Percentiles rank a stretch among this genome's conserved stretches.
Conservation (phyloP, 2,888 invertebrate genomes). For the Lamellibrachia columna region DNA sequence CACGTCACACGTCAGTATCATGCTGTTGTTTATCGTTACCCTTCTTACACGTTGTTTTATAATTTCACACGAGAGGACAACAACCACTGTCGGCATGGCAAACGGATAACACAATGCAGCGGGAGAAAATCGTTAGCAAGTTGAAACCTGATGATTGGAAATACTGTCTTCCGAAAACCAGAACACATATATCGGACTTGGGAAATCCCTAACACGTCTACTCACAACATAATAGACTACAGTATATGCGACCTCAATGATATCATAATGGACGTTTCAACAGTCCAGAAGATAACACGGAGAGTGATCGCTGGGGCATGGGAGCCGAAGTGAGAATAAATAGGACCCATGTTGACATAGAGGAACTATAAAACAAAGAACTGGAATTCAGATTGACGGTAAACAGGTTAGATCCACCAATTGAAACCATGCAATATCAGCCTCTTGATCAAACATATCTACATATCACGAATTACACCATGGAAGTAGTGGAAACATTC, state of each 20-base stretch:
- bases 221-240: background rate
- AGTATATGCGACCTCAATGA: background rate
- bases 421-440: too few species aligned
- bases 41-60: background rate
- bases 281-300: too few species aligned
- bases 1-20: background rate
- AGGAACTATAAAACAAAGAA: too few species aligned
- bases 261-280: background rate
- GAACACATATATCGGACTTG: background rate
- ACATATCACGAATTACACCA: too few species aligned
- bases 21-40: background rate
- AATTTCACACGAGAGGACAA: too few species aligned
- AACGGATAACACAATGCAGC: background rate
- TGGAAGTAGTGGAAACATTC: too few species aligned
- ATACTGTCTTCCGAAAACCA: background rate
- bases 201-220: background rate
- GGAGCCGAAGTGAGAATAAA: too few species aligned
- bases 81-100: background rate
- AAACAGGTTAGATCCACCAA: too few species aligned
- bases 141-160: background rate
- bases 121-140: background rate
- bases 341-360: too few species aligned
- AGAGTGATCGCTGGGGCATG: too few species aligned
- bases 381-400: too few species aligned
- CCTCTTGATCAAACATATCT: too few species aligned